phyloP scores from a whole-genome alignment of 2,797 vertebrate species.

The Bradypodion pumilum region DNA sequence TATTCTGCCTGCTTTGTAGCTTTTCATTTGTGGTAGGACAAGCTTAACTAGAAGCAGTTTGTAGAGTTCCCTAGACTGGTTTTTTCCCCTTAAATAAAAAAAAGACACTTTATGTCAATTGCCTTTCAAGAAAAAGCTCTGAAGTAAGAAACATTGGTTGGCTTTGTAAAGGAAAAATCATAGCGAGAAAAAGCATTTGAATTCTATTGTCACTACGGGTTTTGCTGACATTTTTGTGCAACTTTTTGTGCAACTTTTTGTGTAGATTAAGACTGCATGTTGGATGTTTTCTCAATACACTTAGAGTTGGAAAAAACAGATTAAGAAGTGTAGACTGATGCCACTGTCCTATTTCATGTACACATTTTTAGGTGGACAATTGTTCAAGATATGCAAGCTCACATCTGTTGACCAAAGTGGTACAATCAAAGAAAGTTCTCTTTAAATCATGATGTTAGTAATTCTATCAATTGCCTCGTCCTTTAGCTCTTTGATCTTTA shows the following conservation, averaged over 20 bases:
- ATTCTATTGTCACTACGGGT: conserved; percentile 36
- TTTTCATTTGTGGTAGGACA: conserved; percentile 29
- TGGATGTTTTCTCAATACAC: neutral
- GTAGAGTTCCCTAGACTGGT: neutral
- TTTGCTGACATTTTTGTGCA: conserved; percentile 36
- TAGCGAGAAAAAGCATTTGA: conserved; percentile 42
- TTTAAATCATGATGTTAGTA: neutral
- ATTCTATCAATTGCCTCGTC: neutral
- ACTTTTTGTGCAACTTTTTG: conserved; percentile 27
- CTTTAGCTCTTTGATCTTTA: neutral
- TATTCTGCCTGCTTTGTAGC: conserved; percentile 9
- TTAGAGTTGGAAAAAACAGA: neutral
- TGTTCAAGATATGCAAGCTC: neutral
- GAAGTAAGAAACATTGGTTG: conserved; percentile 6
- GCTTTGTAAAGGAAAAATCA: conserved; percentile 11
- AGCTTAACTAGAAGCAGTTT: conserved; percentile 18
- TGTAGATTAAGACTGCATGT: neutral
- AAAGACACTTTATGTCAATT: conserved; percentile 24
- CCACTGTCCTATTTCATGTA: neutral
- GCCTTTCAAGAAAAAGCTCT: conserved; percentile 9
- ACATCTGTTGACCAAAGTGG: neutral
- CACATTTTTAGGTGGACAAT: neutral
- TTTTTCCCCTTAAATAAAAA: neutral
- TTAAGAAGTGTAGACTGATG: neutral
- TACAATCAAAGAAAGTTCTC: neutral